Evolutionary conservation across 92 coral and sea anemone species (phyloP), one percentile per base, ranked within the genome.

Genomic region (Zoanthus solanderi): DNA sequence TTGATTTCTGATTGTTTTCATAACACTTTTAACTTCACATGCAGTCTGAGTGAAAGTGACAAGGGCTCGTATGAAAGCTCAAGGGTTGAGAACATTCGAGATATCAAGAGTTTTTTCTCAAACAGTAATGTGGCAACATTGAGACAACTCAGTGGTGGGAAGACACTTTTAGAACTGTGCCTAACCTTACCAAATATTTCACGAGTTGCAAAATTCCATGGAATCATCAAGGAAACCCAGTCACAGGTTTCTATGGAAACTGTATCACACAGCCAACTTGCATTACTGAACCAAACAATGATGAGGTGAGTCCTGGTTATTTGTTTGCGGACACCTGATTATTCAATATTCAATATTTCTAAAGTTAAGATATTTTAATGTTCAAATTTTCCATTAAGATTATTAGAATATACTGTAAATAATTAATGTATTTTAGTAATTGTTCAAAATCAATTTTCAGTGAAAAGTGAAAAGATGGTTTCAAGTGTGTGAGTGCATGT

Each of bases 111-210:
- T 79, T 87, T 86, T 86, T 92, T 97, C 58, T 97, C 96, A 13
- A 93, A 97, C 75, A 88, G 93, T 60, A 97, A 97, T 72, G 93
- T 97, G 72, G 91, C 97, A 52, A 86, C 90, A 5, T 90, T 97
- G 12, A 90, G 99, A 71, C 95, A 93, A 86, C 89, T 97, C 50
- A 79, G 90, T 75, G 99, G 99, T 54, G 99, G 99, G 30, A 92
- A 92, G 71, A 83, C 92, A 14, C 77, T 97, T 78, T 75, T 97
- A 54, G 98, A 97, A 72, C 71, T 94, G 83, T 97, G 99, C 72
- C 86, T 94, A 11, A 87, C 92, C 7, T 78, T 97, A 79, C 98
- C 97, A 5, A 94, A 91, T 78, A 82, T 97, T 53, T 91, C 93
- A 50, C 87, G 87, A 72, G 88, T 91, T 37, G 91, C 87, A 61